Evolutionary conservation across 1,140 invertebrate species (phyloP).

Genomic region (Sitophilus oryzae): DNA sequence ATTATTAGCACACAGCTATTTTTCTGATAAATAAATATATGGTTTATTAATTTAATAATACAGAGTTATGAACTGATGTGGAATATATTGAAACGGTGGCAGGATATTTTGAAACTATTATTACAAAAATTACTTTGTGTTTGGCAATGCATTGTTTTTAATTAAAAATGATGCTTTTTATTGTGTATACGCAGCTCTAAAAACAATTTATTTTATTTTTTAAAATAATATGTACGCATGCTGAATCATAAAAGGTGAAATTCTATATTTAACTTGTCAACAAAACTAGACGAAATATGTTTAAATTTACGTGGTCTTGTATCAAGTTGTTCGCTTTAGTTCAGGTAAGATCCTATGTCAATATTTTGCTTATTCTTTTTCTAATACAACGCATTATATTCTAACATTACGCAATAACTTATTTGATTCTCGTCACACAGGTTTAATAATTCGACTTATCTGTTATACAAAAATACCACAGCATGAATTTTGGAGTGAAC

Average conservation of each 20-base stretch:
- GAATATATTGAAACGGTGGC: not conserved
- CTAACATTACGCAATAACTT: not conserved
- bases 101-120: constrained; percentile 8
- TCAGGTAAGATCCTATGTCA: not conserved
- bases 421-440: not conserved
- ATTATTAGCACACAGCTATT: not conserved
- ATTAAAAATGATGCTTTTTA: not conserved
- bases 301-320: not conserved
- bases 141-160: constrained; percentile 7
- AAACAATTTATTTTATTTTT: too few relatives aligned
- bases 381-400: not conserved
- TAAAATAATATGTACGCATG: too few relatives aligned
- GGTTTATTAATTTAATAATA: constrained; percentile 10
- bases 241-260: too few relatives aligned
- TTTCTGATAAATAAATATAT: constrained; percentile 5
- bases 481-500: too few relatives aligned
- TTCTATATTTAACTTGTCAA: too few relatives aligned
- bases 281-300: too few relatives aligned
- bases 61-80: not conserved
- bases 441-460: constrained; percentile 7
- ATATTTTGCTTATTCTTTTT: not conserved
- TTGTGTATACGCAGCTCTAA: too few relatives aligned
- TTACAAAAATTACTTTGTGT: constrained; percentile 9
- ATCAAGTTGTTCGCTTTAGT: not conserved
- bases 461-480: too few relatives aligned